Percentiles rank a stretch among this genome's conserved stretches.
phyloP scores from a whole-genome alignment of 2,113 vertebrate species.

The Petrocephalus zakoni region DNA sequence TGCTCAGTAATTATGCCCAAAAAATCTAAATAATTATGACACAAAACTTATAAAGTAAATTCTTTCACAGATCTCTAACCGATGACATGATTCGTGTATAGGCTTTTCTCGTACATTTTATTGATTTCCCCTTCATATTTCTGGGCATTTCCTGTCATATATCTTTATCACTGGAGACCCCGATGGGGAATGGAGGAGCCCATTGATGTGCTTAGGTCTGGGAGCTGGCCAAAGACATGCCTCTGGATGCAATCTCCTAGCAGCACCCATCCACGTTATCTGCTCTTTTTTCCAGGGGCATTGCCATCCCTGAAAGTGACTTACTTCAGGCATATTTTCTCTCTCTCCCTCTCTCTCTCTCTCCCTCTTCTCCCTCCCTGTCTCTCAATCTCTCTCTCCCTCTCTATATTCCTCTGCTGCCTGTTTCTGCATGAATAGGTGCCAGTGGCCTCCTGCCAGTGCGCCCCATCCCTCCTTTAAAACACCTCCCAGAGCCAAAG shows the following conservation, averaged over 20 bases:
- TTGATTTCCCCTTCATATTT: slow-evolving; percentile 48
- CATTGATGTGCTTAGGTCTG: slow-evolving; percentile 56
- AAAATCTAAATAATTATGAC: neutral
- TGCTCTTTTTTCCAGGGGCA: slow-evolving; percentile 66
- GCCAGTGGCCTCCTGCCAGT: slow-evolving; percentile 67
- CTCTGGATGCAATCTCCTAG: slow-evolving; percentile 68
- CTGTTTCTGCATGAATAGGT: slow-evolving; percentile 72
- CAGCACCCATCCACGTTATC: slow-evolving; percentile 57
- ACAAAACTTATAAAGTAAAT: neutral
- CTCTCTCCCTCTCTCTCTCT: slow-evolving; percentile 24
- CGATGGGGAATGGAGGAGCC: slow-evolving; percentile 60
- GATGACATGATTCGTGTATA: neutral
- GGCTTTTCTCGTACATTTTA: slow-evolving; percentile 8
- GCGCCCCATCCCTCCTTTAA: slow-evolving; percentile 44
- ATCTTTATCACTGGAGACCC: slow-evolving; percentile 67
- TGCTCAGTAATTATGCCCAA: neutral
- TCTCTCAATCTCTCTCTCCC: slow-evolving; percentile 24
- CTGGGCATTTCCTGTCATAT: slow-evolving; percentile 64
- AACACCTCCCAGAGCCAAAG: slow-evolving; percentile 51
- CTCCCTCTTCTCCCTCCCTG: slow-evolving; percentile 39
- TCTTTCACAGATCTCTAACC: neutral
- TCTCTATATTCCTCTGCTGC: slow-evolving; percentile 48
- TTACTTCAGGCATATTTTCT: slow-evolving; percentile 63
- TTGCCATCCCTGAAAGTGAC: slow-evolving; percentile 72
- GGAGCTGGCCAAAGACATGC: slow-evolving; percentile 61